Evolutionary conservation across 2,113 vertebrate species (phyloP), one percentile per base, ranked within the genome.

Genomic region (Corvus hawaiiensis): DNA sequence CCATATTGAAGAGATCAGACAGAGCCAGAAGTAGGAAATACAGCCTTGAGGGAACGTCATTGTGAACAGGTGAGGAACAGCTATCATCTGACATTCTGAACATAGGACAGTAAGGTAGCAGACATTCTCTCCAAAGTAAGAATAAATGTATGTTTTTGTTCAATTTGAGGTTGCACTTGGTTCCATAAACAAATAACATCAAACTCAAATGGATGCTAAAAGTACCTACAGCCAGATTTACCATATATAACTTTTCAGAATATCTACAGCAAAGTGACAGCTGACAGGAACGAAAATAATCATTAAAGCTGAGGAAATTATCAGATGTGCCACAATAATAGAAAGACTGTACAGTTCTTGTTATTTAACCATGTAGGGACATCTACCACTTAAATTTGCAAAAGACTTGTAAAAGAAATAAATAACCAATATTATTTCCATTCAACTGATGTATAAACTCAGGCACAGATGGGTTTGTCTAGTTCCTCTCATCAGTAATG

Each of bases 1-100:
- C 52, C 64, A 83, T 87, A 58, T 32, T 92, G 84, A 90, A 93
- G 54, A 92, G 77, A 95, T 88, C 68, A 84, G 41, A 15, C 58
- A 87, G n/a, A 93, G 51, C 10, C 84, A 95, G 87, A 90, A 95
- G 86, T 13, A 80, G 33, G 71, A 58, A 92, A 92, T 69, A 76
- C 13, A 87, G n/a, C 62, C 21, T 87, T 92, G 66, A 94, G 67
- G 80, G 69, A 51, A 79, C 16, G 79, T 91, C 4, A 4, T 2
- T 61, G 33, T 87, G 84, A 94, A 93, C 85, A 92, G 69, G 32
- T 84, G 59, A 93, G 58, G 58, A 27, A 82, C 37, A 79, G 52
- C 33, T 69, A 44, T 43, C 1, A 0, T 76, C 63, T 79, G 58
- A 73, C 32, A 21, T 87, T 82, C 41, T 76, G 88, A 73, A 92